phyloP scores from a whole-genome alignment of 2,888 invertebrate species.

The Octonoba sinensis region DNA sequence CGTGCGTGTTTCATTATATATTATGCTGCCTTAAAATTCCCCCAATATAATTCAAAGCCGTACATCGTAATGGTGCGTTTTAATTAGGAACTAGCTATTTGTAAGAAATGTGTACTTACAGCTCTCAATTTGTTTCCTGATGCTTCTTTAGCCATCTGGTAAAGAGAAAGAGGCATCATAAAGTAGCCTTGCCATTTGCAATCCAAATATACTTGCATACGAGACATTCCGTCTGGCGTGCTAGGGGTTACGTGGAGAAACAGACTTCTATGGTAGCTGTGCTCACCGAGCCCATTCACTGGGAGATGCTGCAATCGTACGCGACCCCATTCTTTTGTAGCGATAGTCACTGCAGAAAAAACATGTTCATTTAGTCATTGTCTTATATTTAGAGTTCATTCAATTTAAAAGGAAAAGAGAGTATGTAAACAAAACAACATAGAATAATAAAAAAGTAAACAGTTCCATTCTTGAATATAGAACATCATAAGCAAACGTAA shows the following conservation, averaged over 20 bases:
- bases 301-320: conserved; percentile 49
- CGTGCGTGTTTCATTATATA: too few relatives aligned
- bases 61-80: too few relatives aligned
- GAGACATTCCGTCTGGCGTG: conserved; percentile 46
- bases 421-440: too few relatives aligned
- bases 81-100: too few relatives aligned
- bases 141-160: conserved; percentile 54
- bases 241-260: conserved; percentile 52
- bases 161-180: conserved; percentile 58
- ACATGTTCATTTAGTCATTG: too few relatives aligned
- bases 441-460: not conserved
- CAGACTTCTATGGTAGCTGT: conserved; percentile 49
- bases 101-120: conserved; percentile 38
- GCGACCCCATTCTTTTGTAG: conserved; percentile 57
- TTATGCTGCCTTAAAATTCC: too few relatives aligned
- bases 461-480: not conserved
- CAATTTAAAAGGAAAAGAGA: too few relatives aligned
- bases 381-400: too few relatives aligned
- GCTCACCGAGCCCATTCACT: conserved; percentile 44
- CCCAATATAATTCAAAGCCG: too few relatives aligned
- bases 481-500: not conserved
- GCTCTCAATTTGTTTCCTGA: conserved; percentile 47
- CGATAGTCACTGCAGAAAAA: conserved; percentile 49
- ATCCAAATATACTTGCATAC: conserved; percentile 58
- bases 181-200: conserved; percentile 61